Percentiles rank a stretch among this genome's conserved stretches.
Conservation (phyloP, 35 echinoderm and acorn worm species). For the Eucidaris tribuloides region DNA sequence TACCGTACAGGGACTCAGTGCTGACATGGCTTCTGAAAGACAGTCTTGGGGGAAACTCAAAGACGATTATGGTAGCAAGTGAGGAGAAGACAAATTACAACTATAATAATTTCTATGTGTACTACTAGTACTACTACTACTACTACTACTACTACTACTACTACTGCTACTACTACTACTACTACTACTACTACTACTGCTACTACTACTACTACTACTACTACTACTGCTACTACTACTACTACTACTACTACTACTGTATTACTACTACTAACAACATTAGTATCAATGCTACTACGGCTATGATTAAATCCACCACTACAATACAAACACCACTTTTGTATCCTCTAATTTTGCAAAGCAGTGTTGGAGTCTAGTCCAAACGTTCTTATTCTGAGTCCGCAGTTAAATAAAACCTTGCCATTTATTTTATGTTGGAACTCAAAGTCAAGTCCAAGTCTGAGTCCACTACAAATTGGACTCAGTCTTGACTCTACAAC, state of each 20-base stretch:
- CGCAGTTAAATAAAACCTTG: too few species aligned
- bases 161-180: not conserved
- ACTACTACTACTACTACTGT: not conserved
- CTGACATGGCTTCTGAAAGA: constrained; percentile 95
- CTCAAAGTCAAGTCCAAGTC: too few species aligned
- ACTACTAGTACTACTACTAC: not conserved
- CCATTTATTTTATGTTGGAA: too few species aligned
- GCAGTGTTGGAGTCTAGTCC: too few species aligned
- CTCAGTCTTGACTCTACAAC: too few species aligned
- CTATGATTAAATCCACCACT: not conserved
- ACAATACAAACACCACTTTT: too few species aligned
- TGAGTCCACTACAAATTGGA: too few species aligned
- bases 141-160: not conserved
- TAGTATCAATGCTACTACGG: not conserved
- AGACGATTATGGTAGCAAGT: constrained; percentile 99
- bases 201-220: not conserved
- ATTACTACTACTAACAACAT: not conserved
- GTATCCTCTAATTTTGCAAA: too few species aligned
- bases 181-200: not conserved
- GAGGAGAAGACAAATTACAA: constrained; percentile 44
- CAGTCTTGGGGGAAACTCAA: constrained; percentile 95
- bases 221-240: not conserved
- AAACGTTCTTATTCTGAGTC: too few species aligned
- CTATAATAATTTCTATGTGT: not conserved
- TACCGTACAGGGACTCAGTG: constrained; percentile 95